A percentile compares a stretch with the other conserved stretches of the same genome.
phyloP scores from a whole-genome alignment of 2,888 invertebrate genomes.

The Sarcophaga carnaria region DNA sequence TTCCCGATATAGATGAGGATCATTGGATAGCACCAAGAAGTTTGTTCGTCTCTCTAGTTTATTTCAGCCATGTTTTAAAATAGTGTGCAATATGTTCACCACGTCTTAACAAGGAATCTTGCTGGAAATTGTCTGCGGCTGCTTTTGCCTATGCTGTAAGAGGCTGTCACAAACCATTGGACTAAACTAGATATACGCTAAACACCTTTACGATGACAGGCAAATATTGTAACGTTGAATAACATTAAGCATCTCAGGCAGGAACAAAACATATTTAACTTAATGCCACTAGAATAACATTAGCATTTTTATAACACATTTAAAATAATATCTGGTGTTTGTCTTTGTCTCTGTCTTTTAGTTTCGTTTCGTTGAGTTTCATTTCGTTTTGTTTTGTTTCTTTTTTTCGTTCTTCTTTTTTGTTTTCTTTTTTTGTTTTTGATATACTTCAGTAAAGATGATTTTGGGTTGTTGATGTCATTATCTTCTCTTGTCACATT shows the following conservation, averaged over 20 bases:
- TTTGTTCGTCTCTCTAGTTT: no score
- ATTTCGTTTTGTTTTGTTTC: neutral
- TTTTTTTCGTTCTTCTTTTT: neutral
- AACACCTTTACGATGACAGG: neutral
- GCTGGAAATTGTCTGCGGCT: no score
- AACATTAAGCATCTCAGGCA: neutral
- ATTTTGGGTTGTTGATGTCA: slow-evolving; percentile 47
- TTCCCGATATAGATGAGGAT: no score
- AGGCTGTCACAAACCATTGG: neutral
- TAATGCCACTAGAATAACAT: slow-evolving; percentile 40
- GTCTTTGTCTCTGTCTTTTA: neutral
- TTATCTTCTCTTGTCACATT: slow-evolving; percentile 52
- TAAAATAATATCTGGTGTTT: slow-evolving; percentile 42
- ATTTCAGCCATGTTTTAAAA: no score
- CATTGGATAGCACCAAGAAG: no score
- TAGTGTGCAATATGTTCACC: no score
- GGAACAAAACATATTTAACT: slow-evolving; percentile 27
- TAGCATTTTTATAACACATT: slow-evolving; percentile 52
- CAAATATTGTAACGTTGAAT: neutral
- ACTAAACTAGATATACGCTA: neutral
- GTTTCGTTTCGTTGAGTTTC: neutral
- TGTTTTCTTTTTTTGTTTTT: slow-evolving; percentile 18
- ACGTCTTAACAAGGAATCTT: no score
- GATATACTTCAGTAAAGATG: slow-evolving; percentile 38
- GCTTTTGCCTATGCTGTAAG: no score